Conservation (phyloP, 2,113 vertebrate genomes). For the Meleagris gallopavo region DNA sequence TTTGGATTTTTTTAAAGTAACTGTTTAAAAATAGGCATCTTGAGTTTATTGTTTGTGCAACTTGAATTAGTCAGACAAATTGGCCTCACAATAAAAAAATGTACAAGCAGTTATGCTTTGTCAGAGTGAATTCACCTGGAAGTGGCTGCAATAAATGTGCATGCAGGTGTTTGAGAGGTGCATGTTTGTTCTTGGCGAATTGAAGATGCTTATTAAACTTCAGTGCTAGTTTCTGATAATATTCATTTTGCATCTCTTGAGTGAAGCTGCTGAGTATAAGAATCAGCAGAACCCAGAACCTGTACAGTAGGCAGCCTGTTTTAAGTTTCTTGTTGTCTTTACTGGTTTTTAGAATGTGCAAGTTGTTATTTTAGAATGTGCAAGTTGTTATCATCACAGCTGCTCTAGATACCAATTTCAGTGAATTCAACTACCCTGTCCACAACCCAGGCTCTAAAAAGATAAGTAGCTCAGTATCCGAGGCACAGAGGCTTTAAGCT, state of each 20-base stretch:
- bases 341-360: not conserved
- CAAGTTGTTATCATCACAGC: not conserved
- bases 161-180: not conserved
- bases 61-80: not conserved
- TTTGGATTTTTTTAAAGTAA: not conserved
- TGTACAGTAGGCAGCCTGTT: not conserved
- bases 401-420: not conserved
- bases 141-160: not conserved
- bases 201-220: not conserved
- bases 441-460: not conserved
- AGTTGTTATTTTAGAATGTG: not conserved
- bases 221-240: accelerated
- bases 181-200: not conserved
- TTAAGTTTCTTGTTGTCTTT: not conserved
- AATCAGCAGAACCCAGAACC: not conserved
- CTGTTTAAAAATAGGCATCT: not conserved
- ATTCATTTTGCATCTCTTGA: not conserved
- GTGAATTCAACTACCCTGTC: not conserved
- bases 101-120: not conserved
- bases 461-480: not conserved
- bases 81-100: not conserved
- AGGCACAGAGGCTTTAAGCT: not conserved
- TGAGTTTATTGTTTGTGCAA: not conserved
- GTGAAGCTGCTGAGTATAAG: not conserved
- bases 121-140: not conserved